These are phyloP conservation scores for Hedya salicella DNA, from an alignment of 2,888 invertebrate species.

Conservation along the genomic window DNA sequence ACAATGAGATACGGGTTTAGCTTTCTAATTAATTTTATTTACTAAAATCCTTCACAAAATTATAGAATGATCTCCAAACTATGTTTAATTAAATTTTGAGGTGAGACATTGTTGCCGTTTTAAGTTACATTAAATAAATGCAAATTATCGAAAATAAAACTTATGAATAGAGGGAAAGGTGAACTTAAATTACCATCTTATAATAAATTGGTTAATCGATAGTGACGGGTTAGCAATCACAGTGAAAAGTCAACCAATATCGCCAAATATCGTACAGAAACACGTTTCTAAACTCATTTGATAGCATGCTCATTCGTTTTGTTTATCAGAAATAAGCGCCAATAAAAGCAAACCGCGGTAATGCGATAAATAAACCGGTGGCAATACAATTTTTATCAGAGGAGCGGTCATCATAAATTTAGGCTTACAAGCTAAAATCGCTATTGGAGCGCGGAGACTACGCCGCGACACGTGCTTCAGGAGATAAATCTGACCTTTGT, in stretches of 20 bases:
- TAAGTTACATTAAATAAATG: slow-evolving; percentile 6
- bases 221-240: no score
- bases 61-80: slow-evolving; percentile 7
- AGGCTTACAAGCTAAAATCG: slow-evolving; percentile 72
- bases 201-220: no score
- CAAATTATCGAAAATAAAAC: not conserved
- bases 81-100: slow-evolving; percentile 30
- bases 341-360: slow-evolving; percentile 51
- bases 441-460: slow-evolving; percentile 61
- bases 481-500: slow-evolving; percentile 65
- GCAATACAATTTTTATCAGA: slow-evolving; percentile 78
- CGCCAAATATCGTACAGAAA: not conserved
- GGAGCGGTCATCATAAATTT: slow-evolving; percentile 74
- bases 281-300: not conserved
- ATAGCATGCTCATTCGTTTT: not conserved
- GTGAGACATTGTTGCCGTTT: slow-evolving; percentile 3
- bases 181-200: not conserved
- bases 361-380: slow-evolving; percentile 64
- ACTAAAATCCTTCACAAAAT: slow-evolving; percentile 31
- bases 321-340: slow-evolving; percentile 49
- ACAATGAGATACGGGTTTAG: slow-evolving; percentile 68
- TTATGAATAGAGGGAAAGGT: not conserved
- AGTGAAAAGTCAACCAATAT: not conserved
- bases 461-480: slow-evolving; percentile 58
- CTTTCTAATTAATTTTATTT: slow-evolving; percentile 64